Evolutionary conservation across 1,140 invertebrate genomes (phyloP).

Genomic region (Papilio dardanus): DNA sequence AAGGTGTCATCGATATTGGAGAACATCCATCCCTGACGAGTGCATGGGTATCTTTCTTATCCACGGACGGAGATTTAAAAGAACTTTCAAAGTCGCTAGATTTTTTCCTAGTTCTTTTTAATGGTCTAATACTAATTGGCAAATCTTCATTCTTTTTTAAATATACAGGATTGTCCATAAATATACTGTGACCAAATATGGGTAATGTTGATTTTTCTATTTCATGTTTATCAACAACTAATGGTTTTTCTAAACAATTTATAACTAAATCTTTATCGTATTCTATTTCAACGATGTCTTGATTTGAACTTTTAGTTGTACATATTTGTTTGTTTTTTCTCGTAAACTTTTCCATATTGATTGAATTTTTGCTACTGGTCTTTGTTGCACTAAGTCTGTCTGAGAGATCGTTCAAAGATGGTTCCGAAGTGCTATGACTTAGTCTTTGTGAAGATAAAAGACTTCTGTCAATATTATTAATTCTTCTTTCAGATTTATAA

Average conservation of each 20-base stretch:
- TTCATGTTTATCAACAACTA: slow-evolving; percentile 50
- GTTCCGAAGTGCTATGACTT: slow-evolving; percentile 70
- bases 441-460: slow-evolving; percentile 54
- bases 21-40: slow-evolving; percentile 74
- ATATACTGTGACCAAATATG: slow-evolving; percentile 74
- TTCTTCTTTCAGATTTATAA: slow-evolving; percentile 75
- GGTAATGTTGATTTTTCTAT: slow-evolving; percentile 71
- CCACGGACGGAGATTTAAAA: slow-evolving; percentile 74
- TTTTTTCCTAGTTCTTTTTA: slow-evolving; percentile 77
- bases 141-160: slow-evolving; percentile 69
- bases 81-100: slow-evolving; percentile 77
- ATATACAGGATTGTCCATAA: slow-evolving; percentile 74
- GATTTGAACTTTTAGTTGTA: slow-evolving; percentile 64
- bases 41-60: slow-evolving; percentile 72
- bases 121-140: slow-evolving; percentile 60
- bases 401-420: slow-evolving; percentile 67
- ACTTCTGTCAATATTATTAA: slow-evolving; percentile 58
- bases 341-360: slow-evolving; percentile 48
- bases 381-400: slow-evolving; percentile 64
- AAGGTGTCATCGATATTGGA: slow-evolving; percentile 71
- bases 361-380: slow-evolving; percentile 56
- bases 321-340: slow-evolving; percentile 55
- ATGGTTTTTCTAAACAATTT: slow-evolving; percentile 74
- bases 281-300: slow-evolving; percentile 75
- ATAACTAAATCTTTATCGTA: slow-evolving; percentile 73